Evolutionary conservation across 2,888 invertebrate species (phyloP).

Genomic region (Eueremaeus valkanovi): DNA sequence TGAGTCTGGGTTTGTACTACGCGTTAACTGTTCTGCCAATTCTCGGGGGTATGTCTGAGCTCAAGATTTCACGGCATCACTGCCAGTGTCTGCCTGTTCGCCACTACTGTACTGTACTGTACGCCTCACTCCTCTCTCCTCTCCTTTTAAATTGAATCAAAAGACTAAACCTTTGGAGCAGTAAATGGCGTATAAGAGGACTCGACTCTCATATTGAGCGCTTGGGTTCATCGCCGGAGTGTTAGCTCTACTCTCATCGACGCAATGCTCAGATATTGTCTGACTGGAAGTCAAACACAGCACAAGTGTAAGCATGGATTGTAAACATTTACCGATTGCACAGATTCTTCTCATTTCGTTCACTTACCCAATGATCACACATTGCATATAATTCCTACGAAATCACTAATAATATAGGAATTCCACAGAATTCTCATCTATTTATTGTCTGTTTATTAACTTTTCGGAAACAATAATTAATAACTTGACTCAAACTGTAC

Average conservation of each 20-base stretch:
- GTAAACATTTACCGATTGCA: slow-evolving; percentile 32
- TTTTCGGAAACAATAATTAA: slow-evolving; percentile 6
- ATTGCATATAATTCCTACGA: slow-evolving; percentile 15
- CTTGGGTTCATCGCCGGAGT: background rate
- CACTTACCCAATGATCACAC: background rate
- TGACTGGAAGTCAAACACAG: slow-evolving; percentile 34
- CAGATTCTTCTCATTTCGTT: background rate
- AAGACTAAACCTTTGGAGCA: slow-evolving; percentile 31
- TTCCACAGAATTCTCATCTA: background rate
- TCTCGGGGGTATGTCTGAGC: slow-evolving; percentile 23
- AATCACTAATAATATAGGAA: background rate
- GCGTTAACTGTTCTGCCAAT: slow-evolving; percentile 9
- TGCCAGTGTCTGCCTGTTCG: background rate
- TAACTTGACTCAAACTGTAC: slow-evolving; percentile 6
- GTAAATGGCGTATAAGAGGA: slow-evolving; percentile 25
- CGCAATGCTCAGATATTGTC: slow-evolving; percentile 29
- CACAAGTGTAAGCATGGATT: slow-evolving; percentile 27
- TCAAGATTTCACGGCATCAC: slow-evolving; percentile 26
- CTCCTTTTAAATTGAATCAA: slow-evolving; percentile 33
- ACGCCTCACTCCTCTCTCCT: slow-evolving; percentile 4
- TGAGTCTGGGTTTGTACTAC: background rate
- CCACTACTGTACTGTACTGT: background rate
- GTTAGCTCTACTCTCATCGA: slow-evolving; percentile 24
- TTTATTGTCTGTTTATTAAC: slow-evolving; percentile 14
- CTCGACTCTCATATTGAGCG: slow-evolving; percentile 5